Conservation (phyloP, 2,888 invertebrate species). For the Chrysina gloriosa region DNA sequence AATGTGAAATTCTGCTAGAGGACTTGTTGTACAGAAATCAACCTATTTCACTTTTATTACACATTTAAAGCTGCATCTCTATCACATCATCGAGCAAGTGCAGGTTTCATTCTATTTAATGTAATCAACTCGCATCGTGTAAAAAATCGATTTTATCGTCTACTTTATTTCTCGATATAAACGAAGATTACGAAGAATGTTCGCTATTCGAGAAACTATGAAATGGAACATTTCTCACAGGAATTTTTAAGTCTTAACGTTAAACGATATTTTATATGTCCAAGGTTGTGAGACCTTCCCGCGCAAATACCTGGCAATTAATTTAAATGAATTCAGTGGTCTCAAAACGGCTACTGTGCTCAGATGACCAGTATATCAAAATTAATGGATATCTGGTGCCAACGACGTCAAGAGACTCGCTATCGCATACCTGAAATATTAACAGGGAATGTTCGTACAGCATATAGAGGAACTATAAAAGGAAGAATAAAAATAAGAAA, state of each 20-base stretch:
- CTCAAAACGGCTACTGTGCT: constrained; percentile 30
- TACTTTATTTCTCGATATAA: not conserved
- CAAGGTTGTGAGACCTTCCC: not conserved
- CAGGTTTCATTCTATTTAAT: not conserved
- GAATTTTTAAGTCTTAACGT: constrained; percentile 11
- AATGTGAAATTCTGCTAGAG: too few species aligned
- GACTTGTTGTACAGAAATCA: too few species aligned
- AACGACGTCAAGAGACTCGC: constrained; percentile 1
- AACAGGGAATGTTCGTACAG: not conserved
- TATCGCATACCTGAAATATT: not conserved
- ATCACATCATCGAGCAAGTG: not conserved
- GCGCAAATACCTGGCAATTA: constrained; percentile 26
- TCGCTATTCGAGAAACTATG: not conserved
- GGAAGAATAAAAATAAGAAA: not conserved
- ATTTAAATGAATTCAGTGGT: constrained; percentile 22
- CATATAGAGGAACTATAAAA: not conserved
- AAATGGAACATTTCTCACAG: constrained; percentile 20
- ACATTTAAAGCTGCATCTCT: not conserved
- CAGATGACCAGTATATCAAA: constrained; percentile 8
- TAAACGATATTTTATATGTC: constrained; percentile 28
- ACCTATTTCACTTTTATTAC: too few species aligned
- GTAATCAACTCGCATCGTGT: not conserved
- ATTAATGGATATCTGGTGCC: constrained; percentile 7
- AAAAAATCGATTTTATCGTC: constrained; percentile 10
- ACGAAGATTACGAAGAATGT: constrained; percentile 5